Percentiles rank a stretch among this genome's conserved stretches.
Conservation (phyloP, 2,797 vertebrate species). For the Trachops cirrhosus region DNA sequence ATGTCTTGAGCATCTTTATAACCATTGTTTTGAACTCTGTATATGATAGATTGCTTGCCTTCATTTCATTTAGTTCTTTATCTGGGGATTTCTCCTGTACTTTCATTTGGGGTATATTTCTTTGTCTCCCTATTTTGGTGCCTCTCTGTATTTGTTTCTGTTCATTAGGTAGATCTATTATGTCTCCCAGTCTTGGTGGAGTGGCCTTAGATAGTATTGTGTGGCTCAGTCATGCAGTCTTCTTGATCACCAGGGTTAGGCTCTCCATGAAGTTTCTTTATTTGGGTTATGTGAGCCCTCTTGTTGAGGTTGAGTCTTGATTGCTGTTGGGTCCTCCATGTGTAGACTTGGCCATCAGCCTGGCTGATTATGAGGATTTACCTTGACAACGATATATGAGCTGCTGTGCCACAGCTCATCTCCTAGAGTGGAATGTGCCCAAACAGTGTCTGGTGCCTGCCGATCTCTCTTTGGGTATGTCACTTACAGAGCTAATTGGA, state of each 20-base stretch:
- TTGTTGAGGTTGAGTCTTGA: background rate
- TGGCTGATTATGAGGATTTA: background rate
- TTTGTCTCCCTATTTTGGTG: background rate
- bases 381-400: background rate
- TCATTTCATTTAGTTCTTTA: background rate
- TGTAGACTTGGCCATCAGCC: background rate
- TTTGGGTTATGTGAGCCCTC: background rate
- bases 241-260: background rate
- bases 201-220: background rate
- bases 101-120: background rate
- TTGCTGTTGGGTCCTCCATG: background rate
- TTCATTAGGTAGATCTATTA: background rate
- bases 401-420: background rate
- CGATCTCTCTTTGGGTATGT: background rate
- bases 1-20: background rate
- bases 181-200: background rate
- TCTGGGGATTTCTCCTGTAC: background rate
- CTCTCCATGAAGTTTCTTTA: background rate
- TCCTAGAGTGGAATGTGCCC: background rate
- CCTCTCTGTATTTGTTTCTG: background rate
- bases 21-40: background rate
- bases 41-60: background rate
- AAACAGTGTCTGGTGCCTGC: background rate
- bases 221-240: background rate
- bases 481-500: background rate